Base-by-base conservation (phyloP, 2,113 vertebrate genomes). In the Pitta sordida region DNA sequence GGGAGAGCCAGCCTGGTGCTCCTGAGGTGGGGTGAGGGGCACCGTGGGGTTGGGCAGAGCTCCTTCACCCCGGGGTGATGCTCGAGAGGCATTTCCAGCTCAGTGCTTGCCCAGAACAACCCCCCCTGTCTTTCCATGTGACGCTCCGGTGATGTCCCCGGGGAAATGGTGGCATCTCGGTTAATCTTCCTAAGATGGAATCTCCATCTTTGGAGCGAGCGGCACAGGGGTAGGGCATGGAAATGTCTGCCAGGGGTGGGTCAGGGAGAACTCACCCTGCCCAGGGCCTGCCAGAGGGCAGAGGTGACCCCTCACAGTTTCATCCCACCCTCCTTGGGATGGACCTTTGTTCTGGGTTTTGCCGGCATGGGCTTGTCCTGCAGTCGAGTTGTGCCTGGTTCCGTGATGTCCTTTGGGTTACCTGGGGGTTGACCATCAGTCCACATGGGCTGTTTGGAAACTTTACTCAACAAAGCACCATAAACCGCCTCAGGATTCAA, bases 171-270 rank as follows among this genome's bases (percentile, higher is more conserved):
- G 95, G 90, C 92, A 86, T 94, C 90, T 92, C n/a, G 1, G 84
- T 83, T 94, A 86, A 86, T 87, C 94, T 93, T 60, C 86, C 90
- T 89, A 85, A 93, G 85, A 91, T 91, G 94, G 87, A 94, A 90
- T 89, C 87, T 88, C 90, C 84, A 46, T 77, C 94, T 78, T 75
- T 44, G 73, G 86, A 91, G 89, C 3, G 5, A 65, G 91, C 9
- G 1, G 55, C 59, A 2, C 7, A 12, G 75, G 41, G 77, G 41
- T 0, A 1, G 80, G 63, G 83, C 55, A 37, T 83, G 83, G 83
- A 83, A 90, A 86, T 77, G 64, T 82, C 83, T 93, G 83, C 75
- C 49, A 23, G 67, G 18, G 10, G 9, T 41, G 46, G 77, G 73
- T 2, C 59, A 58, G 68, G 77, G 59, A 16, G 36, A 80, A 67